phyloP scores from a whole-genome alignment of 2,888 invertebrate genomes.

The Encarsia formosa region DNA sequence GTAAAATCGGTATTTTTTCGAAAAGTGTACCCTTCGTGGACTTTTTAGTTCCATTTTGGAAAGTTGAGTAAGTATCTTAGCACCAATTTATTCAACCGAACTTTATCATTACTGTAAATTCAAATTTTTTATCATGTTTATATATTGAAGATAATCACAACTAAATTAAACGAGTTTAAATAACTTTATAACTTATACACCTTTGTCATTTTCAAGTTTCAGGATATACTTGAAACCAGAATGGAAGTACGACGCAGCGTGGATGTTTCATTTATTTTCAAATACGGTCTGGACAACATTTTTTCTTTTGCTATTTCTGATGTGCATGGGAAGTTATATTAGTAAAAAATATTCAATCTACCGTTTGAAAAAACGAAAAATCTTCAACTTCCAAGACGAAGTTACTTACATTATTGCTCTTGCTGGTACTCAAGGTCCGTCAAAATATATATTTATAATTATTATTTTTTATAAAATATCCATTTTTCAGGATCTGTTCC shows the following conservation, averaged over 20 bases:
- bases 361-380: neutral
- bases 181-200: too few species aligned
- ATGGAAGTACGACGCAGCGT: conserved; percentile 25
- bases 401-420: conserved; percentile 22
- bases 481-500: conserved; percentile 22
- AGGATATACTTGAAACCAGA: conserved; percentile 27
- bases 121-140: too few species aligned
- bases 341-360: conserved; percentile 8
- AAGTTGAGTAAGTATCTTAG: conserved; percentile 27
- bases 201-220: too few species aligned
- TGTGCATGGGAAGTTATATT: conserved; percentile 8
- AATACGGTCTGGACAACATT: conserved; percentile 12
- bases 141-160: too few species aligned
- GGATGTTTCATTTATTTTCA: conserved; percentile 25
- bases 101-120: too few species aligned
- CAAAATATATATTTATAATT: too few species aligned
- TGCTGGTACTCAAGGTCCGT: conserved; percentile 24
- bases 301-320: conserved; percentile 3
- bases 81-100: too few species aligned
- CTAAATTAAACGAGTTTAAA: too few species aligned
- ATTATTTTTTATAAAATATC: too few species aligned
- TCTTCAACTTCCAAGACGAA: conserved; percentile 19
- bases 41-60: conserved; percentile 31
- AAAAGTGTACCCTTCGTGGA: conserved; percentile 18
- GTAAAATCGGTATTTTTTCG: conserved; percentile 20